A percentile compares a stretch with the other conserved stretches of the same genome.
phyloP scores from a whole-genome alignment of 2,797 vertebrate genomes.

The Sebastes wilsoni region DNA sequence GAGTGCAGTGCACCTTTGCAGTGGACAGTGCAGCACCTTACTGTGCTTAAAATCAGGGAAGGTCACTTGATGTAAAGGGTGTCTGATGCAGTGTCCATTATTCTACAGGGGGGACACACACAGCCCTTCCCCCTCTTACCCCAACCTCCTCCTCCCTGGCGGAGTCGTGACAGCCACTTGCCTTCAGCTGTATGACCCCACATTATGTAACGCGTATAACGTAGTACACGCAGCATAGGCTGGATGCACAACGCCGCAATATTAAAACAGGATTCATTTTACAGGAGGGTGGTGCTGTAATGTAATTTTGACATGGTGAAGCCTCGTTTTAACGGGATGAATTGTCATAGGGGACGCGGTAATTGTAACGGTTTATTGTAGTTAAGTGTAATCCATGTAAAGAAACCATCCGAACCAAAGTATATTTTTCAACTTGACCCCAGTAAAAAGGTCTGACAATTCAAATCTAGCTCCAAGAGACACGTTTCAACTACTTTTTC shows the following conservation, averaged over 20 bases:
- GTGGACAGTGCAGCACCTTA: background rate
- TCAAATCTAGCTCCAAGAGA: background rate
- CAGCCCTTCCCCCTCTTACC: slow-evolving; percentile 12
- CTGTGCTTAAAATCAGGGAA: slow-evolving; percentile 2
- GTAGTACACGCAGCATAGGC: slow-evolving; percentile 24
- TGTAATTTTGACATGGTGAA: background rate
- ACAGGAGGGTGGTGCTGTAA: background rate
- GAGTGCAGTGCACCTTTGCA: slow-evolving; percentile 17
- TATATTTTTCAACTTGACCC: background rate
- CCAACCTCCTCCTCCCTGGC: slow-evolving; percentile 20
- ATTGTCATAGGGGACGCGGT: background rate
- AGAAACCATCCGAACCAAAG: background rate
- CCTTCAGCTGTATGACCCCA: slow-evolving; percentile 62
- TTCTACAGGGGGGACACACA: background rate
- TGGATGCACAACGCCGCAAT: slow-evolving; percentile 8
- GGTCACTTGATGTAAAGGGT: slow-evolving; percentile 15
- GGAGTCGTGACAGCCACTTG: slow-evolving; percentile 70
- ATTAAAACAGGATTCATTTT: slow-evolving; percentile 11
- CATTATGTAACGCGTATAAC: slow-evolving; percentile 56
- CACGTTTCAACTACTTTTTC: background rate
- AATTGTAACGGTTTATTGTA: background rate
- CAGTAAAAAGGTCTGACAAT: background rate
- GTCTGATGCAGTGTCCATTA: background rate
- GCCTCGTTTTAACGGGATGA: background rate
- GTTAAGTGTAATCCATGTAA: background rate